Base-by-base conservation (phyloP, 2,888 invertebrate species). In the Quadroppia sp. region DNA sequence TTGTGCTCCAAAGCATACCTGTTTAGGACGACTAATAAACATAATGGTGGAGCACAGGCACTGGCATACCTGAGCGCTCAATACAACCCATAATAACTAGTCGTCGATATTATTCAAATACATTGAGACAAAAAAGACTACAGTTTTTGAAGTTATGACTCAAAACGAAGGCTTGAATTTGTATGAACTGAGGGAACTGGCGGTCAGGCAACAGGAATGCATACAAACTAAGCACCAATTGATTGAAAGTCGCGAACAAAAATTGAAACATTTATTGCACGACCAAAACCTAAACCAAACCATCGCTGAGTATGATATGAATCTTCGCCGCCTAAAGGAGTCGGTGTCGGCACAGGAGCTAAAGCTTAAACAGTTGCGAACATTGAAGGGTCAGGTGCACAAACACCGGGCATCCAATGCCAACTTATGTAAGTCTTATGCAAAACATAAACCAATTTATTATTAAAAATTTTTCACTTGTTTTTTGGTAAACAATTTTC, bases 151-250 rank as follows among this genome's bases (percentile, higher is more conserved):
- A 50, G 17, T n/a, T 53, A 53, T 53, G 53, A 23, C 53, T 53
- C 53, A 53, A 23, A 28, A 32, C 25, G 61, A 61, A 61, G 6
- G 9, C 42, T 69, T 84, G 80, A 82, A 82, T 71, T 78, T 94
- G 87, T 89, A 90, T 84, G 95, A 96, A 88, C 90, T 96, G 87
- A 94, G 94, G 87, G 94, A 94, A 84, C 95, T 96, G 94, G 96
- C 96, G 83, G 88, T 92, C 84, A 88, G 94, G 82, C 97, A 97
- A 87, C 95, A 96, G 87, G 91, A 94, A 85, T 94, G 96, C 88
- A 94, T 96, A 83, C 94, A 95, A 87, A 90, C 91, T 82, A 96
- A 96, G 87, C 92, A 93, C 83, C 75, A 83, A 78, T 87, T 92
- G 85, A 87, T 94, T 82, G 90, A 92, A 81, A 93, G 93, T 81